Evolutionary conservation across 1,140 invertebrate genomes (phyloP).

Genomic region (Steinernema feltiae): DNA sequence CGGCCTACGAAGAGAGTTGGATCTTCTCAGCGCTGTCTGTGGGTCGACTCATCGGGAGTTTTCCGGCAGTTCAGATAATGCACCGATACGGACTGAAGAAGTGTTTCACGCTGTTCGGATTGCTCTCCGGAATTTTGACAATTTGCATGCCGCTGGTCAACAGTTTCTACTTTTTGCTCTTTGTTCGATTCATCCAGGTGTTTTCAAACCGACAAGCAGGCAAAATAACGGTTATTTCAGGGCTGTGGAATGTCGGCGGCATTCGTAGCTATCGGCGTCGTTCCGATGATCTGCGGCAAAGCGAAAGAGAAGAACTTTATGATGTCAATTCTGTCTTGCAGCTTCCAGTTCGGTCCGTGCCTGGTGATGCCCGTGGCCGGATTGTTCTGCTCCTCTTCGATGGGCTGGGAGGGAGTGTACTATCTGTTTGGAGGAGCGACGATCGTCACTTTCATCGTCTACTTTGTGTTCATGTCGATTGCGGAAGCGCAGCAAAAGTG

Average conservation of each 20-base stretch:
- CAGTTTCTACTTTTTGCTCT: background rate
- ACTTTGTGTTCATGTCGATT: background rate
- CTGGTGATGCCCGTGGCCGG: background rate
- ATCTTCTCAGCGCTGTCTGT: slow-evolving; percentile 39
- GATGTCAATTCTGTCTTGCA: background rate
- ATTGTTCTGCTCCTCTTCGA: background rate
- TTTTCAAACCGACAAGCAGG: background rate
- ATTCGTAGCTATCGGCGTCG: background rate
- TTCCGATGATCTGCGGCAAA: slow-evolving; percentile 7
- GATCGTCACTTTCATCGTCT: background rate
- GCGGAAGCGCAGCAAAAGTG: background rate
- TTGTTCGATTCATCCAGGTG: background rate
- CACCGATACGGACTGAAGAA: background rate
- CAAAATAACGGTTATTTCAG: background rate
- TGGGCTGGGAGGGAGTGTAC: background rate
- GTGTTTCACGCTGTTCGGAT: background rate
- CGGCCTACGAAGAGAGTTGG: slow-evolving; percentile 1
- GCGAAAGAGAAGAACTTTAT: slow-evolving; percentile 3
- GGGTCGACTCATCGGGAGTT: slow-evolving; percentile 33
- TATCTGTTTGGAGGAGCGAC: background rate
- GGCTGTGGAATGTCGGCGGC: background rate
- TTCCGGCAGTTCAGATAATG: slow-evolving; percentile 35
- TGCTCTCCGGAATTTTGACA: background rate
- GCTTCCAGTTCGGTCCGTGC: background rate
- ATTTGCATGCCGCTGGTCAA: background rate